A percentile compares a stretch with the other conserved stretches of the same genome.
phyloP scores from a whole-genome alignment of 2,888 invertebrate genomes.

The Resseliella maxima region DNA sequence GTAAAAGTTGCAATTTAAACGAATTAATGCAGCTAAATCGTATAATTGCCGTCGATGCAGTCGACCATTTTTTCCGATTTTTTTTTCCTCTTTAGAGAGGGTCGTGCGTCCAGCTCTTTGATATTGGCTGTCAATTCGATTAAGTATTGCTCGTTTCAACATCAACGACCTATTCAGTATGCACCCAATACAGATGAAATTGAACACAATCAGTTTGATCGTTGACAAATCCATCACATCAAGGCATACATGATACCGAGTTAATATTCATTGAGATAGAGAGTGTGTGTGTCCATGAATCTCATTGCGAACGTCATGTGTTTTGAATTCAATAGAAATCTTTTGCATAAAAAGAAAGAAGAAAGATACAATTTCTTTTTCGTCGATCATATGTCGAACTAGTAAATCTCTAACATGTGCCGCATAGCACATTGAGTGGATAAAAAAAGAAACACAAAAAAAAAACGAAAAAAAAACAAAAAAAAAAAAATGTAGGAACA shows the following conservation, averaged over 20 bases:
- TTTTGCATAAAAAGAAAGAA: not conserved
- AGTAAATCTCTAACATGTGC: slow-evolving; percentile 8
- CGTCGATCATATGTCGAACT: slow-evolving; percentile 20
- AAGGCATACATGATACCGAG: not conserved
- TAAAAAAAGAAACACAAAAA: not conserved
- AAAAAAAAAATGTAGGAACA: not conserved
- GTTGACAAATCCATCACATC: not conserved
- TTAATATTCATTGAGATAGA: slow-evolving; percentile 30
- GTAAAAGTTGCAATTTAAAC: not conserved
- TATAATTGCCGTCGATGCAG: not conserved
- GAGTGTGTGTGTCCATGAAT: slow-evolving; percentile 5
- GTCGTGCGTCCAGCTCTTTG: not conserved
- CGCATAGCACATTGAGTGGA: not conserved
- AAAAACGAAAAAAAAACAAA: not conserved
- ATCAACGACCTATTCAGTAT: not conserved
- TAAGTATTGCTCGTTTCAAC: not conserved
- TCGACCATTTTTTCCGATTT: not conserved
- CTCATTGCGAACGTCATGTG: not conserved
- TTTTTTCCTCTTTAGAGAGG: not conserved
- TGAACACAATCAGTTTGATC: not conserved
- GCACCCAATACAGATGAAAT: not conserved
- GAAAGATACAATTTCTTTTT: not conserved
- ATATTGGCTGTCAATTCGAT: not conserved
- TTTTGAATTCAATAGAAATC: not conserved
- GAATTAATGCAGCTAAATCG: not conserved